Conservation (phyloP, 2,888 invertebrate species). For the Pyrrhosoma nymphula region DNA sequence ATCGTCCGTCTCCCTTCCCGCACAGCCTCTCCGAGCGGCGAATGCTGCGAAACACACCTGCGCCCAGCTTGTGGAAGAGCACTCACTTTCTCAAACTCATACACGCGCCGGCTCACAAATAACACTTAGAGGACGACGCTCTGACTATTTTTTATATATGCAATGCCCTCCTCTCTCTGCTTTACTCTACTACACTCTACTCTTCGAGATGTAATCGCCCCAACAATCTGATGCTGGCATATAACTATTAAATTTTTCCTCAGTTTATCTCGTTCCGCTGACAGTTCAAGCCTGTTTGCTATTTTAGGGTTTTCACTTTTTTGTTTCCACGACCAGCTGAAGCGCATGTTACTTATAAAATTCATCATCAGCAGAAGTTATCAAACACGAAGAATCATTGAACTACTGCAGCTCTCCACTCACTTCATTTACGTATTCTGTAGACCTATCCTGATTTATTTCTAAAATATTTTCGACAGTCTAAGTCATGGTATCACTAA, state of each 20-base stretch:
- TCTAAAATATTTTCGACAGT: no score
- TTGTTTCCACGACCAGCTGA: no score
- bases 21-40: neutral
- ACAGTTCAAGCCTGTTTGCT: neutral
- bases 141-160: neutral
- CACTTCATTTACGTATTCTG: no score
- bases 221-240: neutral
- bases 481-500: no score
- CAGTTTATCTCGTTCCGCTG: neutral
- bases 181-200: neutral
- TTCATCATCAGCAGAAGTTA: no score
- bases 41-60: conserved; percentile 47
- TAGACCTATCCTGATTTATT: no score
- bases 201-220: neutral
- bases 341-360: no score
- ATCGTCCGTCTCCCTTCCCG: conserved; percentile 10
- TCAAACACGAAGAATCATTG: no score
- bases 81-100: conserved; percentile 50
- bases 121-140: neutral
- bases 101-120: neutral
- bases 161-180: neutral
- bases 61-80: neutral
- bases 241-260: neutral
- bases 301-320: no score
- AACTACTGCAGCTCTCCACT: no score